These are phyloP conservation scores for Andricus quercusramuli DNA, from an alignment of 2,888 invertebrate species.

Conservation along the genomic window DNA sequence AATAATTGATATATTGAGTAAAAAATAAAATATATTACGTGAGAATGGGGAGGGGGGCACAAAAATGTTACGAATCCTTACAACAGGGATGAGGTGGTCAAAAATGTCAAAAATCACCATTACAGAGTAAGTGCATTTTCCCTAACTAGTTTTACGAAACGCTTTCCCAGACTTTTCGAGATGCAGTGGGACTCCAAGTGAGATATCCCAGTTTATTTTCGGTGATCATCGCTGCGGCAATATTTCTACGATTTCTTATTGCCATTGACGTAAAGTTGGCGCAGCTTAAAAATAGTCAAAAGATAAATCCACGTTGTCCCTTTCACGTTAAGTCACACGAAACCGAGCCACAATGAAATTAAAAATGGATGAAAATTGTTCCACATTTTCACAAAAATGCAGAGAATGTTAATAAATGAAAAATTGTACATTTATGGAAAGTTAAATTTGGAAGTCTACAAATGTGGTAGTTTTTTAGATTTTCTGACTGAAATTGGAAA, in stretches of 20 bases:
- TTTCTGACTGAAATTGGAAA: neutral
- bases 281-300: conserved; percentile 62
- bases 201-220: conserved; percentile 61
- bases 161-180: conserved; percentile 1
- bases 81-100: too few species aligned
- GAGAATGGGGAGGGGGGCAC: too few species aligned
- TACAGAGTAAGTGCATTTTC: too few species aligned
- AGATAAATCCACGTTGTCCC: conserved; percentile 50
- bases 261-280: conserved; percentile 61
- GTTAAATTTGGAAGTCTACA: neutral
- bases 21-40: too few species aligned
- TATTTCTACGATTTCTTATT: conserved; percentile 66
- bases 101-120: too few species aligned
- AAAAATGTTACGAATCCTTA: too few species aligned
- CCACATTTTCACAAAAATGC: neutral
- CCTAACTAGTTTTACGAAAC: neutral
- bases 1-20: too few species aligned
- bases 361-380: neutral
- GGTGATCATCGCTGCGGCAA: conserved; percentile 58
- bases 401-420: neutral
- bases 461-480: too few species aligned
- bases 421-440: neutral
- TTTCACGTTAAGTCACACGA: conserved; percentile 57
- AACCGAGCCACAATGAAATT: conserved; percentile 50
- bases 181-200: conserved; percentile 47